These are phyloP conservation scores for Ophonus ardosiacus DNA, from an alignment of 2,888 invertebrate species.

Conservation along the genomic window DNA sequence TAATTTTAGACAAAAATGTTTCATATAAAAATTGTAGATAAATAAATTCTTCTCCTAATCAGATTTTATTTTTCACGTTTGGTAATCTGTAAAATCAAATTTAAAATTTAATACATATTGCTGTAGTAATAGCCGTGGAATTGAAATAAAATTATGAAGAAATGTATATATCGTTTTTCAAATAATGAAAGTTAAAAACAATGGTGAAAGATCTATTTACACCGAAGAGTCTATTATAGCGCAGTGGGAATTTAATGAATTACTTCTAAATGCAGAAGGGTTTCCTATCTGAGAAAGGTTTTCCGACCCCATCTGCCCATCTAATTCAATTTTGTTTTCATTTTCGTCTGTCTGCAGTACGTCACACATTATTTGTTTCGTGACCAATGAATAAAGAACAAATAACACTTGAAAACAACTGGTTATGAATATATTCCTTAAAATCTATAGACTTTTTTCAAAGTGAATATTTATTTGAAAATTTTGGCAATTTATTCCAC, in stretches of 20 bases:
- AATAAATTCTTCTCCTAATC: too few relatives aligned
- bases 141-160: background rate
- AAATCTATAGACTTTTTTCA: slow-evolving; percentile 12
- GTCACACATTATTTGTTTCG: slow-evolving; percentile 33
- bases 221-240: background rate
- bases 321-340: slow-evolving; percentile 35
- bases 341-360: background rate
- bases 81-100: too few relatives aligned
- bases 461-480: background rate
- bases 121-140: too few relatives aligned
- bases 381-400: slow-evolving; percentile 30
- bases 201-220: background rate
- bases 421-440: background rate
- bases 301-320: slow-evolving; percentile 5
- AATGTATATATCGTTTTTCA: background rate
- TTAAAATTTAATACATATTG: too few relatives aligned
- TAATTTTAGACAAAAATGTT: too few relatives aligned
- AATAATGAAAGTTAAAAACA: background rate
- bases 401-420: slow-evolving; percentile 16
- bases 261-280: slow-evolving; percentile 6
- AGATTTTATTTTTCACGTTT: too few relatives aligned
- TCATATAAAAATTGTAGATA: too few relatives aligned
- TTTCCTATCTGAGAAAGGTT: slow-evolving; percentile 29
- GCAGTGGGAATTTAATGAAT: background rate
- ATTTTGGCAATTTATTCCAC: slow-evolving; percentile 4